These are phyloP conservation scores for Strix aluco DNA, from an alignment of 2,113 vertebrate species.

Conservation along the genomic window DNA sequence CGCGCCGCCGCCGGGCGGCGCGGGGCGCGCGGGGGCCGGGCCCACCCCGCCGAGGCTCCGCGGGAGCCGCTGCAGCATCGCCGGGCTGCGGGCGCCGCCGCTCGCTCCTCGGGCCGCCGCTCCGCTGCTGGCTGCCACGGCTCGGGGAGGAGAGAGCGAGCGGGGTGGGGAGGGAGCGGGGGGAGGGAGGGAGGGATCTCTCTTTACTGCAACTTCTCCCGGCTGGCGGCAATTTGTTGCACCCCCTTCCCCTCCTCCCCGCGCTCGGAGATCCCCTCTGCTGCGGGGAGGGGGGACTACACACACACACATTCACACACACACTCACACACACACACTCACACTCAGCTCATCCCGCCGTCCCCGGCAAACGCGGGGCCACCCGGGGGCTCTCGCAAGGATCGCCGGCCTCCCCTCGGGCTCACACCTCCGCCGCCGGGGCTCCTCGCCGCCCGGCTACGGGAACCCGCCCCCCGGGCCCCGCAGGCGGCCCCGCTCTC, in stretches of 20 bases:
- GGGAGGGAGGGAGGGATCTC: not conserved
- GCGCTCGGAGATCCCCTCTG: not conserved
- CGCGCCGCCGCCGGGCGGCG: slow-evolving; percentile 13
- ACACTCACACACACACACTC: too few relatives aligned
- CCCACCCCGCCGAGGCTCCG: not conserved
- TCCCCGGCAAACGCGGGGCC: not conserved
- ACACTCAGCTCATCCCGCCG: not conserved
- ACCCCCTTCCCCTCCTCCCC: not conserved
- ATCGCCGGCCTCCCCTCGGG: not conserved
- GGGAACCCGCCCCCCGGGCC: not conserved
- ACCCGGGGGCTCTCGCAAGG: not conserved
- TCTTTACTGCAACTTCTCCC: slow-evolving; percentile 52
- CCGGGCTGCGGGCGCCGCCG: not conserved
- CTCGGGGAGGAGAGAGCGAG: not conserved
- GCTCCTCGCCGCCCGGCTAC: not conserved
- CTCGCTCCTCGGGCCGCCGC: not conserved
- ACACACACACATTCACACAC: too few relatives aligned
- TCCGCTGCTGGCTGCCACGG: not conserved
- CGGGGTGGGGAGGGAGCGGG: not conserved
- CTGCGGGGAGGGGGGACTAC: not conserved
- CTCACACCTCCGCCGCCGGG: not conserved
- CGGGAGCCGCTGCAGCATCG: not conserved
- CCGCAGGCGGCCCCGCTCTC: not conserved
- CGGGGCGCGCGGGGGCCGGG: slow-evolving; percentile 17
- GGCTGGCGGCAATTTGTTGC: slow-evolving; percentile 28